These are phyloP conservation scores for Agriotes lineatus DNA, from an alignment of 2,888 invertebrate species.

Conservation along the genomic window DNA sequence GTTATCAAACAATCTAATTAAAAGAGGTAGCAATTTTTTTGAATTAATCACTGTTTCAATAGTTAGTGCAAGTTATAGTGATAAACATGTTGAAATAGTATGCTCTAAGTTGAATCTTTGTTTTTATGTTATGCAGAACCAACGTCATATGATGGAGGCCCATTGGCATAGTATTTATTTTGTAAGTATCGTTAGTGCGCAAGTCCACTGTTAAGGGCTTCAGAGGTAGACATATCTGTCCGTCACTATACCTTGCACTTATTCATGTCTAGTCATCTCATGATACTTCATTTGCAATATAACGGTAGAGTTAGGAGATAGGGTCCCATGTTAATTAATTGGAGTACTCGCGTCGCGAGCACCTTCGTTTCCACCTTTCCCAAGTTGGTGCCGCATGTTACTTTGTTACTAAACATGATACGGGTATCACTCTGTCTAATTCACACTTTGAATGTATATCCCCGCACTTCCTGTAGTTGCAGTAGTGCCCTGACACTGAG, in stretches of 20 bases:
- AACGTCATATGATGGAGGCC: conserved; percentile 54
- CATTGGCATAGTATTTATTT: conserved; percentile 47
- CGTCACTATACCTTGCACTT: conserved; percentile 61
- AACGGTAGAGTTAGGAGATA: conserved; percentile 3
- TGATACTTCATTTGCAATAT: conserved; percentile 9
- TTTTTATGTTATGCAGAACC: conserved; percentile 55
- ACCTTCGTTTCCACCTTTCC: conserved; percentile 53
- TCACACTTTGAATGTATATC: conserved; percentile 50
- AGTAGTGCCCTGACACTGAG: conserved; percentile 59
- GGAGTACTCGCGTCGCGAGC: conserved; percentile 50
- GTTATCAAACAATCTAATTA: not conserved
- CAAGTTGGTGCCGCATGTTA: conserved; percentile 57
- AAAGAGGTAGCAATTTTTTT: not conserved
- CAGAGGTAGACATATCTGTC: conserved; percentile 42
- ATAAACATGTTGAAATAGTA: conserved; percentile 33
- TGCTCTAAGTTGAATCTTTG: conserved; percentile 42
- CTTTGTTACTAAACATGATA: conserved; percentile 50
- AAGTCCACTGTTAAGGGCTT: conserved; percentile 26
- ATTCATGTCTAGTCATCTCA: conserved; percentile 33
- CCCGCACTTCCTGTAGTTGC: conserved; percentile 54
- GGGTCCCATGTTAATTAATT: not conserved
- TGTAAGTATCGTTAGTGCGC: conserved; percentile 53
- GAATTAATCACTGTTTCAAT: conserved; percentile 20
- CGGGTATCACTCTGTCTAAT: conserved; percentile 54
- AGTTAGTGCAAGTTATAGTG: conserved; percentile 59